Evolutionary conservation across 2,888 invertebrate genomes (phyloP).

Genomic region (Drosophila ochracea): DNA sequence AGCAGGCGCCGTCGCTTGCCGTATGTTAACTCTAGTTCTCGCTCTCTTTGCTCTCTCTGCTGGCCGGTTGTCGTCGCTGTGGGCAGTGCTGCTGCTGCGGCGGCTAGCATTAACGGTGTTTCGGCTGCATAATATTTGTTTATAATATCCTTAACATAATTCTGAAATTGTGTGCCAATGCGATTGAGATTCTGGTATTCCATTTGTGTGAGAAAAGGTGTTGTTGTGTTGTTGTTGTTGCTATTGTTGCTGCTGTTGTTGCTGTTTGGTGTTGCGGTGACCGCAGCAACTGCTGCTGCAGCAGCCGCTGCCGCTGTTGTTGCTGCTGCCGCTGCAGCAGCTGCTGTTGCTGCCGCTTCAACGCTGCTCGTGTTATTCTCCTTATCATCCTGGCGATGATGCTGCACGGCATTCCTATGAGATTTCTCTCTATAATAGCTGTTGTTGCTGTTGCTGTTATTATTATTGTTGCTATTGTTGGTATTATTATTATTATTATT

Average conservation of each 20-base stretch:
- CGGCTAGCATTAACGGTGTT: slow-evolving; percentile 81
- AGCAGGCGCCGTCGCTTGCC: slow-evolving; percentile 72
- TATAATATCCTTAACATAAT: slow-evolving; percentile 85
- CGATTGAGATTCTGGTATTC: slow-evolving; percentile 85
- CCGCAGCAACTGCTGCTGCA: slow-evolving; percentile 38
- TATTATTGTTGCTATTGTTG: slow-evolving; percentile 46
- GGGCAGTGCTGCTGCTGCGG: slow-evolving; percentile 71
- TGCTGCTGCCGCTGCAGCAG: slow-evolving; percentile 27
- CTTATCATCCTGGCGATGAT: slow-evolving; percentile 69
- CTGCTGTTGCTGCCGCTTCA: slow-evolving; percentile 28
- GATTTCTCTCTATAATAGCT: slow-evolving; percentile 76
- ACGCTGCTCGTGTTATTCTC: slow-evolving; percentile 66
- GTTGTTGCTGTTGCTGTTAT: slow-evolving; percentile 61
- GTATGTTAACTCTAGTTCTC: slow-evolving; percentile 47
- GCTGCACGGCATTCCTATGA: slow-evolving; percentile 71
- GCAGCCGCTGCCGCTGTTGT: slow-evolving; percentile 36
- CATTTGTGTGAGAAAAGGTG: slow-evolving; percentile 82
- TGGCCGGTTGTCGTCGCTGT: slow-evolving; percentile 72
- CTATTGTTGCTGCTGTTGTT: slow-evolving; percentile 57
- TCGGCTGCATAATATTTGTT: slow-evolving; percentile 85
- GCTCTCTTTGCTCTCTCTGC: slow-evolving; percentile 41
- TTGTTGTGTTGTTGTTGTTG: slow-evolving; percentile 50
- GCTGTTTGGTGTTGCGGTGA: slow-evolving; percentile 37
- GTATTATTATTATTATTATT: slow-evolving; percentile 57
- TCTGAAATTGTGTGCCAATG: slow-evolving; percentile 84